Base-by-base conservation (phyloP, 92 coral and sea anemone species). In the Epizoanthus stellaris region DNA sequence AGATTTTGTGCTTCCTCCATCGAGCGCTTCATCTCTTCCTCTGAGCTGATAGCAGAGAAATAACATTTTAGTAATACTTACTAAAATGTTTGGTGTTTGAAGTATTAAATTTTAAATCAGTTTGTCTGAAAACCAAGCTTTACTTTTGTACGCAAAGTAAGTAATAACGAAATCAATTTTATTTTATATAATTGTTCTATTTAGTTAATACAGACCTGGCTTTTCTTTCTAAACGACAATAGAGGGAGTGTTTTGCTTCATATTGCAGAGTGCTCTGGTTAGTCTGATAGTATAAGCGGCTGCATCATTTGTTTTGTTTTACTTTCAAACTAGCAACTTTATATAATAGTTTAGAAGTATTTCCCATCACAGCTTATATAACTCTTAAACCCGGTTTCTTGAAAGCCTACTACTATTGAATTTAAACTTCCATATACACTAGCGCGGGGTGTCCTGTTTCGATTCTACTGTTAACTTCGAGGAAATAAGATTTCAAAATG, bases 1-100 rank as follows among this genome's bases (percentile, higher is more conserved):
- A 94, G 91, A 16, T 90, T 82, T 17, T 86, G 77, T 13, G 98
- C 95, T 62, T 90, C 95, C 43, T 90, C 93, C 95, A 94, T 94
- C 9, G 94, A 91, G 3, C 54, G 83, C 45, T 8, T 45, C 13
- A 79, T 4, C 42, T 79, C 58, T 40, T 79, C 83, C 59, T 79
- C 83, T 62, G 72, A 42, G 11, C 83, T 52, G 56, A 52, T 79
- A 42, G 34, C 64, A 63, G 40, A 14, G 54, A 79, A 62, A 12
- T 54, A 75, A 21, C 30, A 13, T n/a, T n/a, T 54, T 56, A 53
- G 2, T 3, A 73, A 73, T 8, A 70, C 21, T 15, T 5, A 72
- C 7, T 17, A 71, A 5, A 3, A 2, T 15, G 56, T 49, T 10
- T 49, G 2, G 56, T 49, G 56, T 10, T 49, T 49, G 12, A 14